Evolutionary conservation across 1,140 invertebrate genomes (phyloP), one percentile per base, ranked within the genome.

Genomic region (Goniozus legneri): DNA sequence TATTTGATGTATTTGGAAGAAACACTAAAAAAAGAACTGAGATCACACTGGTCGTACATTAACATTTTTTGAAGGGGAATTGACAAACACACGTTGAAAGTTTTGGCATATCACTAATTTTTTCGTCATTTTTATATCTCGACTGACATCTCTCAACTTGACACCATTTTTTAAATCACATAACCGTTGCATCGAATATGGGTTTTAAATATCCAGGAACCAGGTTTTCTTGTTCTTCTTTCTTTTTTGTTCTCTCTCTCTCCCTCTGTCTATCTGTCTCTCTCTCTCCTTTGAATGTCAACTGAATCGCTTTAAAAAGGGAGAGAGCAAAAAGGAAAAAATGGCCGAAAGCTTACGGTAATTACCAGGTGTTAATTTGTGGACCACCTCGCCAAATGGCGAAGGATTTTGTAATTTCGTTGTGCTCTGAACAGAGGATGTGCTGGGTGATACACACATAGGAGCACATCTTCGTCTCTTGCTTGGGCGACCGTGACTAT

Each of bases 381-480:
- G 81, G 61, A 81, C 72, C 57, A 85, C 80, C 56, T 90, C 87
- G 44, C 81, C 82, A 75, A 94, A 92, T 34, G 87, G 81, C 47
- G 89, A 91, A 46, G 82, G 80, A 67, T 77, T 73, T 47, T 71
- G 67, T 31, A 65, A 50, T 31, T 70, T 67, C 15, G 71, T 44
- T 36, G 64, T 60, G 37, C 77, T 75, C 37, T 81, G 80, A 39
- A 85, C 80, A 45, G 86, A 84, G n/a, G n/a, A n/a, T 50, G 82
- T 81, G 49, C 78, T 81, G 18, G 85, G 84, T 36, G 86, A 85
- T 50, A 82, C 84, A 67, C 82, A 82, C 79, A 92, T 87, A 41
- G 89, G 90, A 65, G 84, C 83, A 78, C 90, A 95, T 79, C 92
- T 85, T 74, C 92, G 80, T 73, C 92, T 80, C 77, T 94, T 95